Base-by-base conservation (phyloP, 2,797 vertebrate genomes). In the Parauchenoglanis ngamensis region DNA sequence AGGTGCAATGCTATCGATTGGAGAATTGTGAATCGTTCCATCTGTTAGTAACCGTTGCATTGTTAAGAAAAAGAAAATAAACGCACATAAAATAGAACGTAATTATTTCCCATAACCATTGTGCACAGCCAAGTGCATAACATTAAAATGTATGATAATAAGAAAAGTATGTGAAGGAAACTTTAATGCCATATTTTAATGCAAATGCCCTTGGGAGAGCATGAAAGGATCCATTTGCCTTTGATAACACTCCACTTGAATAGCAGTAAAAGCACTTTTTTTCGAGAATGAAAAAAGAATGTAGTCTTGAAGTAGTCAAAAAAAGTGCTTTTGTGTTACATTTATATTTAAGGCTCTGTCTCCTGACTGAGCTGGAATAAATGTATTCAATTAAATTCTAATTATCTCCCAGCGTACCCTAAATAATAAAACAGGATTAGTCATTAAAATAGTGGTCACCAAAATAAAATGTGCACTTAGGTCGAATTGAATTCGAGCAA, bases 171-270 rank as follows among this genome's bases (percentile, higher is more conserved):
- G 19, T 35, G 70, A 75, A 54, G 52, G 13, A 76, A 83, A 65
- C 59, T 76, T 87, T 76, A 77, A 83, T 87, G 81, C 46, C 40
- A 52, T 6, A 78, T 68, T 86, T 79, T 86, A 86, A 86, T 86
- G 85, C 76, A 86, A 86, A 86, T 79, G 63, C 31, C 75, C 61
- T 44, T 35, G 77, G 79, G 52, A 77, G 35, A 70, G 78, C 80
- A 83, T 87, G 57, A 83, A 82, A 87, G 86, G 68, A 75, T 76
- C 72, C 68, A 73, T 87, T 83, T 87, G 70, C 80, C 80, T 87
- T 83, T 87, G 86, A 83, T 82, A 83, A 87, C 21, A 25, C 70
- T 65, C 57, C 46, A 82, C 57, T 44, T 76, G 80, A 65, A 82
- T 67, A 65, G 68, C 52, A 67, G 80, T 83, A 83, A 83, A 87